A percentile compares a stretch with the other conserved stretches of the same genome.
phyloP scores from a whole-genome alignment of 2,888 invertebrate genomes.

The Alitta virens region DNA sequence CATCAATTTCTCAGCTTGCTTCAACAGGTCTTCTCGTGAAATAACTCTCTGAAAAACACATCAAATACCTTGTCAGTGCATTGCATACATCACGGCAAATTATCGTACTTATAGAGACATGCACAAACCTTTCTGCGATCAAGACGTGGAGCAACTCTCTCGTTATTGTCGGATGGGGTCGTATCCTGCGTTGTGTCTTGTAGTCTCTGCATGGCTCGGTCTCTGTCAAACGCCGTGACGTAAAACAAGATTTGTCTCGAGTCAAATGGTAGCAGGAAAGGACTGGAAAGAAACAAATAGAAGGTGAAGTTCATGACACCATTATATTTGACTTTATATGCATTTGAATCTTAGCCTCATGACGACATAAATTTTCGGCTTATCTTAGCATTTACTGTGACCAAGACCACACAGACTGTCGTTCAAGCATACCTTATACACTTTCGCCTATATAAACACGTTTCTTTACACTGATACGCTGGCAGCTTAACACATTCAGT shows the following conservation, averaged over 20 bases:
- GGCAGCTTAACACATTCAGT: too few species aligned
- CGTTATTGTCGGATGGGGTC: constrained; percentile 61
- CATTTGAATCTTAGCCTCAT: too few species aligned
- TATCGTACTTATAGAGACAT: too few species aligned
- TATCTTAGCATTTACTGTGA: too few species aligned
- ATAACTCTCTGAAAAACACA: constrained; percentile 51
- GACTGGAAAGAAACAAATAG: constrained; percentile 62
- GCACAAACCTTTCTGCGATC: constrained; percentile 76
- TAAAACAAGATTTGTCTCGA: constrained; percentile 94
- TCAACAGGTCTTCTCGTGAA: constrained; percentile 79
- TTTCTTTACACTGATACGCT: too few species aligned
- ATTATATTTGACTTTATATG: too few species aligned
- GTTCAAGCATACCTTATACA: too few species aligned
- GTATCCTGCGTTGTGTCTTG: constrained; percentile 73
- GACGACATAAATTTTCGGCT: too few species aligned
- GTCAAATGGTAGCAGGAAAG: constrained; percentile 97
- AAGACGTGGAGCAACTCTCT: constrained; percentile 85
- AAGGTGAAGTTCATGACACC: too few species aligned
- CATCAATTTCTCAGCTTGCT: constrained; percentile 93
- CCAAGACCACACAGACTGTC: too few species aligned
- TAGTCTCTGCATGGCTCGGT: constrained; percentile 87
- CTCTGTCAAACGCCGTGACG: constrained; percentile 93
- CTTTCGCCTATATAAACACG: too few species aligned
- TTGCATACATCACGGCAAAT: too few species aligned
- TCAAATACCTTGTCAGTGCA: background rate